Conservation (phyloP, 1,140 invertebrate genomes). For the Tetraneura akinire region DNA sequence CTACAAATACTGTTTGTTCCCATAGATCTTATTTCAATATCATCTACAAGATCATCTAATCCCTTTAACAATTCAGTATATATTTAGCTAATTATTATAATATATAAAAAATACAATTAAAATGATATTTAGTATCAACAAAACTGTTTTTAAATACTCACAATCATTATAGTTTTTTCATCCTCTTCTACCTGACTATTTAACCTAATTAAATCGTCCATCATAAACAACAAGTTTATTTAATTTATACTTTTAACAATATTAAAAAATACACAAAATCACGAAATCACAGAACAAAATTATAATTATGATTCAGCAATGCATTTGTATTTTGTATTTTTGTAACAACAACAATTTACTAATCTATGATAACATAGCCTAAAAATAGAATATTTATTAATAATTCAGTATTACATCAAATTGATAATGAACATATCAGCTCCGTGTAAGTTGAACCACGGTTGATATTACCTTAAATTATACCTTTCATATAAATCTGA, state of each 20-base stretch:
- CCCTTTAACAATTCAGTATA: conserved; percentile 1
- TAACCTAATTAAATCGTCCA: background rate
- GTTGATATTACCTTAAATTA: too few relatives aligned
- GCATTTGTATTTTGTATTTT: conserved; percentile 5
- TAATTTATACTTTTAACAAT: conserved; percentile 10
- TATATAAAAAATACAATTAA: background rate
- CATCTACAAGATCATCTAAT: background rate
- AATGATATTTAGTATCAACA: conserved; percentile 7
- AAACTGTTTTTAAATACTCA: conserved; percentile 14
- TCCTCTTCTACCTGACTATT: conserved; percentile 2
- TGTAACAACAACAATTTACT: conserved; percentile 3
- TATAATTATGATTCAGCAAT: background rate
- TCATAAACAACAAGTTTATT: conserved; percentile 18
- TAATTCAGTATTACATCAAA: background rate
- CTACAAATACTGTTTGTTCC: background rate
- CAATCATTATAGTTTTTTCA: background rate
- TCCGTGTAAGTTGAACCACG: background rate
- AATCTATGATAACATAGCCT: background rate
- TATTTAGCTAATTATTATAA: background rate
- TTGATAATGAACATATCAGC: background rate
- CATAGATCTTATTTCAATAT: background rate
- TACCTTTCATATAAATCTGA: too few relatives aligned
- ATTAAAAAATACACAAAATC: background rate
- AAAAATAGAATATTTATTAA: conserved; percentile 7
- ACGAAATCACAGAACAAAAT: background rate